Percentiles rank a stretch among this genome's conserved stretches.
Conservation (phyloP, 2,888 invertebrate species). For the Crematogaster levior region DNA sequence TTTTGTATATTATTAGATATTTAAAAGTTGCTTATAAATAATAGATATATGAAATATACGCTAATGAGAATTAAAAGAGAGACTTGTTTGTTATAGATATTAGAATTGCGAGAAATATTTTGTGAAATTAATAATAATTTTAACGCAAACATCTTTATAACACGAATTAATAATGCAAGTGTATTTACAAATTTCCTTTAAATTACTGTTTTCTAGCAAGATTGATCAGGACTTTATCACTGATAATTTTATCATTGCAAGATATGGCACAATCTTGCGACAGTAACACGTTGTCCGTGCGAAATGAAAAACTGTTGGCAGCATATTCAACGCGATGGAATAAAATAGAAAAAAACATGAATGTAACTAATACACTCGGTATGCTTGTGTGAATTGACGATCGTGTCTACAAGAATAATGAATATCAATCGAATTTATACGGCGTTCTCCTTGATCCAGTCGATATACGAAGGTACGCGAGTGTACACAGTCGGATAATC, state of each 20-base stretch:
- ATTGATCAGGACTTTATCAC: no score
- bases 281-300: not conserved
- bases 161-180: not conserved
- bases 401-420: not conserved
- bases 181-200: slow-evolving; percentile 5
- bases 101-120: not conserved
- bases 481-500: slow-evolving; percentile 76
- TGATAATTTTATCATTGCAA: not conserved
- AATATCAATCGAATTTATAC: slow-evolving; percentile 24
- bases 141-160: not conserved
- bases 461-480: slow-evolving; percentile 70
- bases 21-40: not conserved
- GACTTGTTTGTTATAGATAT: not conserved
- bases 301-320: not conserved
- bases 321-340: not conserved
- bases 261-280: no score
- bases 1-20: not conserved
- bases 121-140: not conserved
- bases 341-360: not conserved
- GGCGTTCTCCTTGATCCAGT: slow-evolving; percentile 43
- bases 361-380: not conserved
- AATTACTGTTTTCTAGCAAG: no score
- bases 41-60: not conserved
- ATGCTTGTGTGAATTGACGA: not conserved
- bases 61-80: not conserved